Evolutionary conservation across 1,140 invertebrate genomes (phyloP).

Genomic region (Scaptodrosophila lebanonensis): DNA sequence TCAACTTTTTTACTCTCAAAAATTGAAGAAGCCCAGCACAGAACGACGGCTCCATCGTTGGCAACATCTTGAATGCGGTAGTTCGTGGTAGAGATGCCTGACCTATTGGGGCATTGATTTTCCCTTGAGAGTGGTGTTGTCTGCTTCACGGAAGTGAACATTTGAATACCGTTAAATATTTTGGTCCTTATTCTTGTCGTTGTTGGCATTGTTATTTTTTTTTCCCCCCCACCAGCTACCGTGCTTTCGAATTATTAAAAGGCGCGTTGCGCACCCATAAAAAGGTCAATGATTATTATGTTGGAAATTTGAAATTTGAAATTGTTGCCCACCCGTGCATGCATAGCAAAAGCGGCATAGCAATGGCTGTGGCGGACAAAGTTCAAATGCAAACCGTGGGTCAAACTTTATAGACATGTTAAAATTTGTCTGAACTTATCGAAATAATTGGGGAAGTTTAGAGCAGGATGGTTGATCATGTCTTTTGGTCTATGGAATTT

Average conservation of each 20-base stretch:
- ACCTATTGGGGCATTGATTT: slow-evolving; percentile 64
- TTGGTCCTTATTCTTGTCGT: slow-evolving; percentile 2
- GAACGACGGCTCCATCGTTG: slow-evolving; percentile 1
- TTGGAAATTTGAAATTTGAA: background rate
- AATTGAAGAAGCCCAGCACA: slow-evolving; percentile 31
- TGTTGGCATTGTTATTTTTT: too few species aligned
- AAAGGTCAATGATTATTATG: slow-evolving; percentile 69
- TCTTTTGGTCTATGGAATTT: slow-evolving; percentile 32
- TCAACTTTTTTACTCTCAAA: slow-evolving; percentile 41
- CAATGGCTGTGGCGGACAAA: too few species aligned
- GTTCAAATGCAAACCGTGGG: slow-evolving; percentile 40
- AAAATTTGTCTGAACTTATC: slow-evolving; percentile 16
- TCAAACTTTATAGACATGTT: background rate
- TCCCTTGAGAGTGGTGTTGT: background rate
- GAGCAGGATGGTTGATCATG: slow-evolving; percentile 10
- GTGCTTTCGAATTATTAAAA: slow-evolving; percentile 69
- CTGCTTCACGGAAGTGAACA: too few species aligned
- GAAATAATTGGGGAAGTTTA: slow-evolving; percentile 5
- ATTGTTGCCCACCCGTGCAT: too few species aligned
- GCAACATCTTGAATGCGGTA: slow-evolving; percentile 50
- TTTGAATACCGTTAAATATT: slow-evolving; percentile 4
- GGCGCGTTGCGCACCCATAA: slow-evolving; percentile 53
- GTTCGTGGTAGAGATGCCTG: too few species aligned
- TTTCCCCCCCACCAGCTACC: slow-evolving; percentile 23
- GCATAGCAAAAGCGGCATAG: too few species aligned